Base-by-base conservation (phyloP, 2,113 vertebrate genomes). In the Phoenicopterus ruber region DNA sequence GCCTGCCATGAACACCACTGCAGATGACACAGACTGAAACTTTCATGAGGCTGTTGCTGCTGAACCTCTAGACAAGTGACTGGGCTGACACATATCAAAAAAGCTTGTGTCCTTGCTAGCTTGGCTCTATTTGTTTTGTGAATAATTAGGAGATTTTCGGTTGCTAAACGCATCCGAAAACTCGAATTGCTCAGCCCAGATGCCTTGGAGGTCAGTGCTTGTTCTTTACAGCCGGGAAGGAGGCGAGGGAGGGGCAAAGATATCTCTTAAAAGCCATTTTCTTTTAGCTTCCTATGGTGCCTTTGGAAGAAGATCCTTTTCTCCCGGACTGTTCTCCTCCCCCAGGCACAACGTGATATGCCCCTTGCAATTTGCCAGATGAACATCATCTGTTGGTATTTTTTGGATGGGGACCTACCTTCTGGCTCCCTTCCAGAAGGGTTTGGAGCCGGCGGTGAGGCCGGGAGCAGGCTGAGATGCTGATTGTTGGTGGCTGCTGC, bases 191-290 rank as follows among this genome's bases (percentile, higher is more conserved):
- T 95, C 89, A 80, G 88, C 63, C 79, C 82, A 72, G 44, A 86
- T 79, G 93, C 83, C 62, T 80, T 19, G 24, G 88, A 92, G 96
- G 87, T 95, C 93, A 86, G 46, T 16, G 71, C 84, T 91, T 95
- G 74, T 62, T 83, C 85, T 96, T 82, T 82, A 47, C 62, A 72
- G 84, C 78, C 25, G 10, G 28, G 70, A 70, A 74, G 38, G 66
- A 83, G 88, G 54, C 10, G 1, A 85, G 73, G 85, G 92, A 85
- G 85, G 63, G 74, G 81, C 54, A 49, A 49, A 72, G 62, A 82
- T 40, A 31, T 2, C 83, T 94, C 86, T 86, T 89, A 85, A 95
- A 96, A 95, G 84, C 90, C 74, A 73, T 96, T 97, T 95, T 94
- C 62, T 71, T 78, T 73, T 50, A 4, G 62, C n/a, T 94, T 92